Evolutionary conservation across 2,888 invertebrate species (phyloP).

Genomic region (Lepidonotus clava): DNA sequence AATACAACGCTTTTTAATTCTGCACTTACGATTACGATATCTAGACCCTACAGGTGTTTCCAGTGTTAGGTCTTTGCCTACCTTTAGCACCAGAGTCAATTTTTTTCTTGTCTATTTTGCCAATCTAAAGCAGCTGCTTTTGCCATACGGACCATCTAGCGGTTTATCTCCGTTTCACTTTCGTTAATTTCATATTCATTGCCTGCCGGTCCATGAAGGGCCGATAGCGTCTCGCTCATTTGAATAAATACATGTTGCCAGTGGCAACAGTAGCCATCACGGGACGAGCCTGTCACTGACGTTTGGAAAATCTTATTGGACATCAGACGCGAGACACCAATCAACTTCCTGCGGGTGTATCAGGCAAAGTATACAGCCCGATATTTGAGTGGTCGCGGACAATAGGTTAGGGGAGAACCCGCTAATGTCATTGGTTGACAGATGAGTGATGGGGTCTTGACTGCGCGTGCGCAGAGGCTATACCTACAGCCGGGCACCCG

Average conservation of each 20-base stretch:
- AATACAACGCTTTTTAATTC: too few relatives aligned
- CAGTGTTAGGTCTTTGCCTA: too few relatives aligned
- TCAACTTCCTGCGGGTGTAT: constrained; percentile 23
- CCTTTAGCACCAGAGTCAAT: too few relatives aligned
- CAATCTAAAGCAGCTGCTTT: too few relatives aligned
- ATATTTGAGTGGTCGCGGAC: constrained; percentile 13
- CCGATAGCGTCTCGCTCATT: neutral
- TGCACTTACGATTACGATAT: too few relatives aligned
- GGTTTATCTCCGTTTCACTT: neutral
- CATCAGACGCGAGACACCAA: constrained; percentile 9
- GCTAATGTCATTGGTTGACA: neutral
- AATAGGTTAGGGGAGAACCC: neutral
- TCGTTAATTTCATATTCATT: constrained; percentile 4
- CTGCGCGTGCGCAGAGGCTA: neutral
- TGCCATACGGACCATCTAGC: too few relatives aligned
- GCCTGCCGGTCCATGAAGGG: neutral
- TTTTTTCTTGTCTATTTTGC: too few relatives aligned
- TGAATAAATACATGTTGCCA: constrained; percentile 24
- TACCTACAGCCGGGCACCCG: constrained; percentile 21
- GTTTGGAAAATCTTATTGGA: constrained; percentile 18
- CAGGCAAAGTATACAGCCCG: neutral
- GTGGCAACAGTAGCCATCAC: neutral
- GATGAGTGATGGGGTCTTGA: neutral
- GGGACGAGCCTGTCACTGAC: too few relatives aligned
- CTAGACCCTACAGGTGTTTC: too few relatives aligned